Evolutionary conservation across 2,797 vertebrate species (phyloP).

Genomic region (Myotis pilosus): DNA sequence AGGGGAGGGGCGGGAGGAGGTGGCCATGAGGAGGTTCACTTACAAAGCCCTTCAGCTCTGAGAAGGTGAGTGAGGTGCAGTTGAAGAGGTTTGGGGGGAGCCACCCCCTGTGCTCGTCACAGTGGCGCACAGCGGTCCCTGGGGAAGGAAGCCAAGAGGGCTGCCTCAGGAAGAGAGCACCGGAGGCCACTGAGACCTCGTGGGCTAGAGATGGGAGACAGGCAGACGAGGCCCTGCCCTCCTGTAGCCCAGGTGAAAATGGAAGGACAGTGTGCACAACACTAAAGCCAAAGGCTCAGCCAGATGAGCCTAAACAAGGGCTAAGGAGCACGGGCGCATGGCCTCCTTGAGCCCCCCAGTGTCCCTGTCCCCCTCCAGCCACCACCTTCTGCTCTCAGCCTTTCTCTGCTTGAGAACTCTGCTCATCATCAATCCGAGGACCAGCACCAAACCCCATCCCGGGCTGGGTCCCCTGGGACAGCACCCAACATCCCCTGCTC

Average conservation of each 20-base stretch:
- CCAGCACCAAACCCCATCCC: background rate
- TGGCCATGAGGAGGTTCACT: constrained; percentile 56
- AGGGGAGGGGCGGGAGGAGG: background rate
- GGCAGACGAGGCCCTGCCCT: background rate
- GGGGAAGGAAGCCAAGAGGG: constrained; percentile 32
- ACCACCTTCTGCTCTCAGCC: background rate
- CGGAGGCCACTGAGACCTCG: background rate
- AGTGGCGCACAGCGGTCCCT: constrained; percentile 96
- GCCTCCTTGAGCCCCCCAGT: background rate
- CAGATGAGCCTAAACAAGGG: background rate
- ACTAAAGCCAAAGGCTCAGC: background rate
- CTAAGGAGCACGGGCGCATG: rapidly evolving
- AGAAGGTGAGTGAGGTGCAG: constrained; percentile 93
- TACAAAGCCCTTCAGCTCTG: constrained; percentile 90
- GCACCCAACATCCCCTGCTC: no score
- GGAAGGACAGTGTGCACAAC: background rate
- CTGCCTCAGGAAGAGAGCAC: background rate
- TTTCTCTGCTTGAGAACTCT: background rate
- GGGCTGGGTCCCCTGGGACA: background rate
- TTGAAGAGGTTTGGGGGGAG: constrained; percentile 95
- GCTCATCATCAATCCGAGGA: background rate
- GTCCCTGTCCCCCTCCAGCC: background rate
- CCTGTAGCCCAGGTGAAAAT: rapidly evolving
- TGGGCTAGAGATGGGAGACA: background rate
- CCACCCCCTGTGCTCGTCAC: constrained; percentile 97